These are phyloP conservation scores for Margaritifera margaritifera DNA, from an alignment of 2,888 invertebrate genomes.

Conservation along the genomic window DNA sequence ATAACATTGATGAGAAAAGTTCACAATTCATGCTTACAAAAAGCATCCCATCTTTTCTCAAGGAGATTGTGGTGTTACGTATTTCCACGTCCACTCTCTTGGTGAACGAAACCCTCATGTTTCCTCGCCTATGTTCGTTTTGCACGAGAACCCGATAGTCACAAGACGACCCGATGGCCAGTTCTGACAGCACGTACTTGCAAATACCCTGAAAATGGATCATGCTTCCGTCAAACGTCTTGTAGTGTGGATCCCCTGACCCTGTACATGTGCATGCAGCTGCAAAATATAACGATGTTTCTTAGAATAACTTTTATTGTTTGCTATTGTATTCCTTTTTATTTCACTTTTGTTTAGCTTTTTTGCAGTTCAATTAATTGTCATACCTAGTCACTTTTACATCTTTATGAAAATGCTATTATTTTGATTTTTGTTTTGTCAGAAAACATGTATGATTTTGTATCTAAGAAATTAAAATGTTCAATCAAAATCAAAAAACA, in stretches of 20 bases:
- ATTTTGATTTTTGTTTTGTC: too few relatives aligned
- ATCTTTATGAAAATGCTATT: too few relatives aligned
- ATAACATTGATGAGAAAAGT: not conserved
- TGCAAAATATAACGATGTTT: slow-evolving; percentile 1
- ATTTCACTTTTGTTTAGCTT: too few relatives aligned
- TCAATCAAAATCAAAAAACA: too few relatives aligned
- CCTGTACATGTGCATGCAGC: slow-evolving; percentile 41
- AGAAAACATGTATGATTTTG: too few relatives aligned
- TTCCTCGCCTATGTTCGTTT: slow-evolving; percentile 41
- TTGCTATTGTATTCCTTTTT: too few relatives aligned
- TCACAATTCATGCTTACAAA: slow-evolving; percentile 23
- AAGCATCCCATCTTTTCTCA: slow-evolving; percentile 26
- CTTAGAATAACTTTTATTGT: too few relatives aligned
- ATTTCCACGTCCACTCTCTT: slow-evolving; percentile 35
- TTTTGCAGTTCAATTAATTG: too few relatives aligned
- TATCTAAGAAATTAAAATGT: too few relatives aligned
- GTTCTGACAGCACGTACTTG: slow-evolving; percentile 60
- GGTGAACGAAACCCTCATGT: slow-evolving; percentile 40
- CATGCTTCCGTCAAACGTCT: slow-evolving; percentile 62
- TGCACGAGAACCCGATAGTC: slow-evolving; percentile 40
- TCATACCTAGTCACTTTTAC: too few relatives aligned
- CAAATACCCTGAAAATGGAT: slow-evolving; percentile 63
- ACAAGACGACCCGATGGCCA: slow-evolving; percentile 29
- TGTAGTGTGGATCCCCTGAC: slow-evolving; percentile 67
- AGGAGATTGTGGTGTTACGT: slow-evolving; percentile 25